phyloP scores from a whole-genome alignment of 2,888 invertebrate species.

The Drosophila borborema region DNA sequence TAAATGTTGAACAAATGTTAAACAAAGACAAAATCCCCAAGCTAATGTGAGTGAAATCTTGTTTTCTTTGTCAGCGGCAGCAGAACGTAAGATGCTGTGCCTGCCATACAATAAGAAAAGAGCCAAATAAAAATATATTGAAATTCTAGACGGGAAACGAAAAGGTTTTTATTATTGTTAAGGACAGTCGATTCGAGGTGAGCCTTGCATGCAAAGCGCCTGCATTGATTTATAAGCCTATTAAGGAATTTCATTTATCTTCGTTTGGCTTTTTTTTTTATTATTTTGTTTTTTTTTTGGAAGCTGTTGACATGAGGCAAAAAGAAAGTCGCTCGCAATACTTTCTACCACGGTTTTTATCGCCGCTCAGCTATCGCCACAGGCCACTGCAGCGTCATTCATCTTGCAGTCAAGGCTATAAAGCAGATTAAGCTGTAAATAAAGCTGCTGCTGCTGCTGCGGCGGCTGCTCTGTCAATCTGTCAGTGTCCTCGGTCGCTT shows the following conservation, averaged over 20 bases:
- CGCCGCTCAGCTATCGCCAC: constrained; percentile 64
- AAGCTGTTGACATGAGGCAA: constrained; percentile 44
- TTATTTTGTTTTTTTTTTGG: background rate
- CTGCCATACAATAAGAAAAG: background rate
- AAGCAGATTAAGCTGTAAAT: constrained; percentile 77
- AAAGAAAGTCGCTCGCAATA: constrained; percentile 72
- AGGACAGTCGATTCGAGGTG: background rate
- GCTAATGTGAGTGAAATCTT: constrained; percentile 25
- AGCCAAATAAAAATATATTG: background rate
- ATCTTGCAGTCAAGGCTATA: constrained; percentile 63
- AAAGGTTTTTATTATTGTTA: background rate
- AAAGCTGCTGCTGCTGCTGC: constrained; percentile 42
- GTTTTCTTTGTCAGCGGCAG: background rate
- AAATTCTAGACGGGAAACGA: background rate
- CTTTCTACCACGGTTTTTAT: constrained; percentile 66
- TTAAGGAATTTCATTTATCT: constrained; percentile 37
- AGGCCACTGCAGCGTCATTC: constrained; percentile 66
- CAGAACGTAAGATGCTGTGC: background rate
- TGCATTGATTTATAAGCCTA: constrained; percentile 33
- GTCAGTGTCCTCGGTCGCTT: constrained; percentile 44
- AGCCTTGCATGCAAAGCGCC: background rate
- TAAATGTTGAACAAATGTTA: constrained; percentile 54
- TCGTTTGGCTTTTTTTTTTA: background rate
- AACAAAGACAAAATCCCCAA: constrained; percentile 20
- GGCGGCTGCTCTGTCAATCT: constrained; percentile 62